These are phyloP conservation scores for Ruditapes philippinarum DNA, from an alignment of 1,140 invertebrate species.

Conservation along the genomic window DNA sequence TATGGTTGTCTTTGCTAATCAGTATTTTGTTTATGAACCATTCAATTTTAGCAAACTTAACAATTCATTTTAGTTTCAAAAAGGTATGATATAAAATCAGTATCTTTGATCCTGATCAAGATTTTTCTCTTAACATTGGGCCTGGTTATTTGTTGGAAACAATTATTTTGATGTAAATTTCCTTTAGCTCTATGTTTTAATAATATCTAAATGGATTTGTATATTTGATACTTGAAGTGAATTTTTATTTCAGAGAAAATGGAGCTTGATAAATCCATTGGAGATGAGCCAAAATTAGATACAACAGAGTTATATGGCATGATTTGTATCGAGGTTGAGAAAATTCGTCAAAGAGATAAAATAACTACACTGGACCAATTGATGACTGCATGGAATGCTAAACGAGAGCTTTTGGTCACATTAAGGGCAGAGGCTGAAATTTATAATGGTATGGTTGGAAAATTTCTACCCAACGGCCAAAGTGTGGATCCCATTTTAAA, in stretches of 20 bases:
- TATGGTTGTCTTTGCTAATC: no score
- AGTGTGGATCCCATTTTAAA: neutral
- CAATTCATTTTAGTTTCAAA: no score
- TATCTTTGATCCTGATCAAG: no score
- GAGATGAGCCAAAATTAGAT: neutral
- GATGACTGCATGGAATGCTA: neutral
- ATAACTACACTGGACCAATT: neutral
- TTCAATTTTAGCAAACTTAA: no score
- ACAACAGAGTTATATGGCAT: neutral
- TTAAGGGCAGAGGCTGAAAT: neutral
- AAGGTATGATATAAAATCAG: no score
- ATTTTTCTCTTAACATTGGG: no score
- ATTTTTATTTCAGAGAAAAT: conserved; percentile 12
- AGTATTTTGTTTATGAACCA: no score
- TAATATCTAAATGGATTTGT: no score
- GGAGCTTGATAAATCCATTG: neutral
- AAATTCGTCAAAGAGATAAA: neutral
- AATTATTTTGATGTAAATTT: no score
- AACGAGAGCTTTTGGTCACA: neutral
- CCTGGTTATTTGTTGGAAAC: no score
- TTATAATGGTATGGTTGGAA: neutral
- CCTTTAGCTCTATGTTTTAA: no score
- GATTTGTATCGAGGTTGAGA: neutral
- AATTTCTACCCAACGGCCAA: neutral
- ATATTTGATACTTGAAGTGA: no score